Evolutionary conservation across 37 sponge, comb jelly and placozoan species (phyloP).

Genomic region (Haliclona indistincta): DNA sequence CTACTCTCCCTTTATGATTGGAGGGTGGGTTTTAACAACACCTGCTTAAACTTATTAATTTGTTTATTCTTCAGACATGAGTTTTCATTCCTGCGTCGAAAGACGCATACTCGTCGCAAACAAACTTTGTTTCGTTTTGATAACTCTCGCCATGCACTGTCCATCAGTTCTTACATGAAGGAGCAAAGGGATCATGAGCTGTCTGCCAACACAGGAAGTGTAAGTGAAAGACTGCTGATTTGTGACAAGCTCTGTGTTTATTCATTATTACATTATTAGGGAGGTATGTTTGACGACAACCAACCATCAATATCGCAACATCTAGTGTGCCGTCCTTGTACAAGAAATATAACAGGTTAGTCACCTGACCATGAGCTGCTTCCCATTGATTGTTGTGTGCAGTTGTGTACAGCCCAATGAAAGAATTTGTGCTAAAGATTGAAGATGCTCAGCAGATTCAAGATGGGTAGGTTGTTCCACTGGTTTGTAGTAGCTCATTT

Average conservation of each 20-base stretch:
- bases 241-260: too few relatives aligned
- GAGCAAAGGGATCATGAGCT: conserved; percentile 63
- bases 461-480: conserved; percentile 18
- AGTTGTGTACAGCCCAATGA: conserved; percentile 44
- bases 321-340: conserved; percentile 59
- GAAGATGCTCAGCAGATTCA: conserved; percentile 39
- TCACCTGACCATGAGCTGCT: too few relatives aligned
- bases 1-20: background rate
- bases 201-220: too few relatives aligned
- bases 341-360: conserved; percentile 61
- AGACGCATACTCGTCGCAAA: conserved; percentile 1
- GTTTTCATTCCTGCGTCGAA: background rate
- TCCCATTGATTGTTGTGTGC: background rate
- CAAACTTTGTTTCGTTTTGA: conserved; percentile 78
- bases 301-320: conserved; percentile 56
- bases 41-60: background rate
- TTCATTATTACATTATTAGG: too few relatives aligned
- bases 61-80: too few relatives aligned
- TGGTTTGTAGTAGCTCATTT: background rate
- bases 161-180: conserved; percentile 77
- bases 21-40: background rate
- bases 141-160: conserved; percentile 77
- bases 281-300: conserved; percentile 17
- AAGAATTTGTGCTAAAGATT: conserved; percentile 47
- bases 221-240: too few relatives aligned